These are phyloP conservation scores for Conops quadrifasciatus DNA, from an alignment of 2,888 invertebrate species.

Conservation along the genomic window DNA sequence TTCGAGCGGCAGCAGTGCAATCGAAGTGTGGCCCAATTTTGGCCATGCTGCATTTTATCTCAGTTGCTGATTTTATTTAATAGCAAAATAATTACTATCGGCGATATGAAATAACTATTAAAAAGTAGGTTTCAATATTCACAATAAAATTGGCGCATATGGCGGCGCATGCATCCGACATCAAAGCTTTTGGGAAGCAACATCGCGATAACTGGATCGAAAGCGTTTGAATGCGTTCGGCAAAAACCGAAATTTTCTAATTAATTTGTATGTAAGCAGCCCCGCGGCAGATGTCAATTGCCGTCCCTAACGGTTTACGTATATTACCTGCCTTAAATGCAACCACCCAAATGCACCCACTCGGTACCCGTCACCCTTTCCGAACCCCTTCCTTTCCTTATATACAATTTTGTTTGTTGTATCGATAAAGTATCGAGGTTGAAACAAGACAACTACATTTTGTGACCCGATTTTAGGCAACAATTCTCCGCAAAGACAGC, in stretches of 20 bases:
- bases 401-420: too few species aligned
- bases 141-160: too few species aligned
- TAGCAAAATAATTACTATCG: slow-evolving; percentile 25
- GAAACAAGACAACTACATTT: too few species aligned
- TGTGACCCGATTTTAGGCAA: too few species aligned
- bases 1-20: slow-evolving; percentile 5
- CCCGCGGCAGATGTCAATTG: not conserved
- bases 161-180: too few species aligned
- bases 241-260: slow-evolving; percentile 29
- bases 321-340: not conserved
- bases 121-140: too few species aligned
- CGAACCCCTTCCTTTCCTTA: not conserved
- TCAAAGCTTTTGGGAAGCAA: too few species aligned
- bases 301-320: too few species aligned
- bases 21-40: not conserved
- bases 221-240: slow-evolving; percentile 21
- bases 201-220: too few species aligned
- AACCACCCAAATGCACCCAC: not conserved
- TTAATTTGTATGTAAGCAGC: slow-evolving; percentile 15
- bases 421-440: too few species aligned
- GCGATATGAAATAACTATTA: too few species aligned
- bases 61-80: slow-evolving; percentile 26
- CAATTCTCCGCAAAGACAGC: slow-evolving; percentile 21
- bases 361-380: not conserved
- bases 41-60: slow-evolving; percentile 13